A percentile compares a stretch with the other conserved stretches of the same genome.
These are phyloP conservation scores for Numenius phaeopus DNA, from an alignment of 2,797 vertebrate species.

Conservation along the genomic window DNA sequence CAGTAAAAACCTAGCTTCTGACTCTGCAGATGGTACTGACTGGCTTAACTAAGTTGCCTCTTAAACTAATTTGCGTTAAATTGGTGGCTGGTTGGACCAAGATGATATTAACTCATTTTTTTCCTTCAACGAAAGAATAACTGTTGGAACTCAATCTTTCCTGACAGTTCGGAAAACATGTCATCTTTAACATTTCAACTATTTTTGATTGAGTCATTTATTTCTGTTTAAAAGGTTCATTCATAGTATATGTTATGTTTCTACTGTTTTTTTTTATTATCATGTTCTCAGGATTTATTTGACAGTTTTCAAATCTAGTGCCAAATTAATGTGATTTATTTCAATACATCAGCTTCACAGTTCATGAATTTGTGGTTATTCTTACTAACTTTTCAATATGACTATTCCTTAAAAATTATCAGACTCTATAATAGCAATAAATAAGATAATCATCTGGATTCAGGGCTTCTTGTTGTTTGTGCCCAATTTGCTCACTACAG, in stretches of 20 bases:
- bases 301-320: conserved; percentile 54
- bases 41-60: neutral
- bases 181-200: neutral
- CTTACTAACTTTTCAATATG: conserved; percentile 61
- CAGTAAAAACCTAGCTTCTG: neutral
- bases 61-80: neutral
- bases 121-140: neutral
- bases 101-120: neutral
- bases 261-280: conserved; percentile 43
- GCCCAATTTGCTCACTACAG: neutral
- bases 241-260: conserved; percentile 27
- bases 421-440: conserved; percentile 14
- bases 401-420: conserved; percentile 60
- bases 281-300: conserved; percentile 56
- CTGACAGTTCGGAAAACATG: neutral
- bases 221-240: conserved; percentile 25
- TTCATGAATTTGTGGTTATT: conserved; percentile 63
- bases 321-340: conserved; percentile 74
- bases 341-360: conserved; percentile 57
- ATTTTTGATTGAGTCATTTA: conserved; percentile 19
- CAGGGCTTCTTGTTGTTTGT: neutral
- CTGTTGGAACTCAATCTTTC: neutral
- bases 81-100: neutral
- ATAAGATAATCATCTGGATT: neutral
- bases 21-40: neutral